Conservation (phyloP, 2,797 vertebrate genomes). For the Geotrypetes seraphini region DNA sequence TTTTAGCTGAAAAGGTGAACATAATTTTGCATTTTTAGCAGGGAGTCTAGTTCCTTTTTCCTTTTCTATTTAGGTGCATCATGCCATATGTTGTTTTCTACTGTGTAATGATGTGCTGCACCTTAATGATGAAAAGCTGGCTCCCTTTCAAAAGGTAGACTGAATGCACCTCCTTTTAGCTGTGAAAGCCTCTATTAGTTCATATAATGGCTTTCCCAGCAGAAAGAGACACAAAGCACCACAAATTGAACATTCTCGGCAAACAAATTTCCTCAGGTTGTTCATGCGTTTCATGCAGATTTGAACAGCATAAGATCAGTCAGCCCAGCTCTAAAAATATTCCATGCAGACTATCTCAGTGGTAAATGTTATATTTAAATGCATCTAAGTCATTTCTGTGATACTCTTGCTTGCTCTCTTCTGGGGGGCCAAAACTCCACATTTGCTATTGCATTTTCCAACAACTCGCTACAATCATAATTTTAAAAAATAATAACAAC, state of each 20-base stretch:
- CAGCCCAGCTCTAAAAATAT: not conserved
- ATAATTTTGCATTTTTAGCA: no score
- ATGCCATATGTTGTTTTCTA: slow-evolving; percentile 44
- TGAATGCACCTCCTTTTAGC: not conserved
- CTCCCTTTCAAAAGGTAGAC: slow-evolving; percentile 22
- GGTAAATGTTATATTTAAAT: no score
- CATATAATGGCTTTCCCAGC: not conserved
- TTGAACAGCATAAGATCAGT: not conserved
- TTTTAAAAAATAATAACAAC: no score
- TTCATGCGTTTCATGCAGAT: not conserved
- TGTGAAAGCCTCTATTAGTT: not conserved
- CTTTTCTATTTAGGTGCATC: slow-evolving; percentile 2
- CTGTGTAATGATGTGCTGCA: slow-evolving; percentile 14
- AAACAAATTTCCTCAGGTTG: not conserved
- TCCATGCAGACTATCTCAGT: not conserved
- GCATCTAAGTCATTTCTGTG: no score
- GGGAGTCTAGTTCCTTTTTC: no score
- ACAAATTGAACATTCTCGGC: not conserved
- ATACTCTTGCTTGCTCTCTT: no score
- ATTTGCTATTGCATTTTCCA: no score
- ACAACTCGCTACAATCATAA: no score
- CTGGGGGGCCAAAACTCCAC: no score
- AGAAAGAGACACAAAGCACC: not conserved
- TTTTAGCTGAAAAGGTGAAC: no score
- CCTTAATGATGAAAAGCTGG: slow-evolving; percentile 24